phyloP scores from a whole-genome alignment of 2,797 vertebrate species.

The Trichosurus vulpecula region DNA sequence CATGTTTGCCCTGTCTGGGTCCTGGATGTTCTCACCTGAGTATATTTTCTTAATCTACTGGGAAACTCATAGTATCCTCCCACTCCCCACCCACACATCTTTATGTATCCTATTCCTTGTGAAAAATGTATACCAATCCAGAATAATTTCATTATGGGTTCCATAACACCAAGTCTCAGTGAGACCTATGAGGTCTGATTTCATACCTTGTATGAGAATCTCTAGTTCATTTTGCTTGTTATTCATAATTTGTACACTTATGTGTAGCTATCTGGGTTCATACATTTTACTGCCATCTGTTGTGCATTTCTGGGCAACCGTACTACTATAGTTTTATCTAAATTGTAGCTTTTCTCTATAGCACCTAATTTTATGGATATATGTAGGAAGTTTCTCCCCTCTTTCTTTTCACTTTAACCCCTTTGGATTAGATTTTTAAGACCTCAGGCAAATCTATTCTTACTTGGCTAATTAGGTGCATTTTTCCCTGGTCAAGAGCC shows the following conservation, averaged over 20 bases:
- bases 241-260: not conserved
- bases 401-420: not conserved
- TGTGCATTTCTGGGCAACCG: not conserved
- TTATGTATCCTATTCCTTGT: not conserved
- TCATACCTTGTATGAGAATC: not conserved
- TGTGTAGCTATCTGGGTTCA: not conserved
- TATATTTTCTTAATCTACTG: not conserved
- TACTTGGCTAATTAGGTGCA: not conserved
- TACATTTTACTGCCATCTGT: not conserved
- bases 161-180: not conserved
- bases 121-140: not conserved
- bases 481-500: not conserved
- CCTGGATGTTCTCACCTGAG: not conserved
- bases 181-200: not conserved
- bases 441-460: not conserved
- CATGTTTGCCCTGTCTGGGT: not conserved
- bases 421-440: not conserved
- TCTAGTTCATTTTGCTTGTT: not conserved
- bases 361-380: not conserved
- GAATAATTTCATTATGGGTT: not conserved
- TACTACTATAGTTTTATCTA: not conserved
- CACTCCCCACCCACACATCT: not conserved
- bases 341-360: not conserved
- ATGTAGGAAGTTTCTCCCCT: not conserved
- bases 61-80: not conserved